A percentile compares a stretch with the other conserved stretches of the same genome.
Evolutionary conservation across 2,113 vertebrate species (phyloP).

Genomic region (Oryctolagus cuniculus): DNA sequence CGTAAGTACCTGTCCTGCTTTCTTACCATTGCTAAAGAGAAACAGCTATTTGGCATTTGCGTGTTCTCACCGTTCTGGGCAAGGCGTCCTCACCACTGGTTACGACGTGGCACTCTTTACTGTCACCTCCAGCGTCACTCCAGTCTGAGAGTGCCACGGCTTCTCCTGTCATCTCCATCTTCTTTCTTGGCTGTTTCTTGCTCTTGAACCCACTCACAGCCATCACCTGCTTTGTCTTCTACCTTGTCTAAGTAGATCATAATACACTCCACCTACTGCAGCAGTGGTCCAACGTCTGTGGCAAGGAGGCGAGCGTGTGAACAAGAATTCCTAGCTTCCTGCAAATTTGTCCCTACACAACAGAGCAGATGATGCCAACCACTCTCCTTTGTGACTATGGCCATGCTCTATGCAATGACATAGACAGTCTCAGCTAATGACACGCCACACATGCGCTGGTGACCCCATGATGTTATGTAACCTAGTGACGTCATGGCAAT

Average conservation of each 20-base stretch:
- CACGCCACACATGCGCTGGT: no score
- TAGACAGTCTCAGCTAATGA: no score
- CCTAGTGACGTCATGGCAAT: no score
- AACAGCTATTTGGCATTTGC: no score
- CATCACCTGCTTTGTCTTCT: background rate
- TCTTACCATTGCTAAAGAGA: background rate
- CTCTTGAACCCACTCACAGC: rapidly evolving
- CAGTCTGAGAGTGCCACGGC: rapidly evolving
- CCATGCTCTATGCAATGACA: no score
- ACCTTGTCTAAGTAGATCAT: background rate
- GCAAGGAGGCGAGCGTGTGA: background rate
- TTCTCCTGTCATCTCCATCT: rapidly evolving
- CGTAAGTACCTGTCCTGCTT: background rate
- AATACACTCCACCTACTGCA: rapidly evolving
- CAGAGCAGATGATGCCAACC: no score
- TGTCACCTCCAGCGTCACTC: rapidly evolving
- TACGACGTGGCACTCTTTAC: rapidly evolving
- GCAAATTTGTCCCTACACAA: background rate
- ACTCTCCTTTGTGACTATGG: no score
- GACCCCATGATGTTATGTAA: no score
- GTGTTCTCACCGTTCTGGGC: no score
- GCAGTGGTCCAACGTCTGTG: background rate
- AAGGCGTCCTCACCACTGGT: background rate
- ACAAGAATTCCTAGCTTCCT: background rate
- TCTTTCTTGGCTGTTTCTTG: background rate